Evolutionary conservation across 2,113 vertebrate genomes (phyloP).

Genomic region (Coryphaenoides rupestris): DNA sequence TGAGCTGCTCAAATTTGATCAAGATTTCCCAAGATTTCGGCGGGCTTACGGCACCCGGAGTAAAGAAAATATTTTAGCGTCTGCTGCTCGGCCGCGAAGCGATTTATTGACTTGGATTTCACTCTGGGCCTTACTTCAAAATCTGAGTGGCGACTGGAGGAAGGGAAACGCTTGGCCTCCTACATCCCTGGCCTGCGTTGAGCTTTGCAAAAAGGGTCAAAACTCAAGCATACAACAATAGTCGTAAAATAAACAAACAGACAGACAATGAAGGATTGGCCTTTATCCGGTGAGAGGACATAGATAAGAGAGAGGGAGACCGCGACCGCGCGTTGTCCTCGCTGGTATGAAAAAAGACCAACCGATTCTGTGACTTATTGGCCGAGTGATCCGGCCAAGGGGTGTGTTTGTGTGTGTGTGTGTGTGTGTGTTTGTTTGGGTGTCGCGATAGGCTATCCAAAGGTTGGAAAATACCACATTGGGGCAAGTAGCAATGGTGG

Average conservation of each 20-base stretch:
- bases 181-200: not conserved
- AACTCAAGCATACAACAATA: slow-evolving; percentile 7
- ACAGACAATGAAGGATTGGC: slow-evolving; percentile 1
- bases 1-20: slow-evolving; percentile 61
- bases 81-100: slow-evolving; percentile 31
- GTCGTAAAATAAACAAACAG: slow-evolving; percentile 32
- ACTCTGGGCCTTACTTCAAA: not conserved
- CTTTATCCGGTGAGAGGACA: slow-evolving; percentile 21
- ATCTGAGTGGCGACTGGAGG: not conserved
- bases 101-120: slow-evolving; percentile 24
- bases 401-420: slow-evolving; percentile 14
- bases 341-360: slow-evolving; percentile 10
- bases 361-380: slow-evolving; percentile 27
- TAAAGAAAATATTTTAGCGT: slow-evolving; percentile 52
- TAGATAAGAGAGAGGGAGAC: slow-evolving; percentile 20
- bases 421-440: no score
- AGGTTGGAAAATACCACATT: no score
- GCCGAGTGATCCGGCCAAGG: not conserved
- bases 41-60: slow-evolving; percentile 46
- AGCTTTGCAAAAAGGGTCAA: slow-evolving; percentile 1
- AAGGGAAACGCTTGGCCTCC: not conserved
- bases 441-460: not conserved
- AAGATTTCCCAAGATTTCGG: slow-evolving; percentile 51
- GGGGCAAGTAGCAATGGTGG: slow-evolving; percentile 25
- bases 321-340: slow-evolving; percentile 23